Evolutionary conservation across 2,888 invertebrate species (phyloP).

Genomic region (Melanchra persicariae): DNA sequence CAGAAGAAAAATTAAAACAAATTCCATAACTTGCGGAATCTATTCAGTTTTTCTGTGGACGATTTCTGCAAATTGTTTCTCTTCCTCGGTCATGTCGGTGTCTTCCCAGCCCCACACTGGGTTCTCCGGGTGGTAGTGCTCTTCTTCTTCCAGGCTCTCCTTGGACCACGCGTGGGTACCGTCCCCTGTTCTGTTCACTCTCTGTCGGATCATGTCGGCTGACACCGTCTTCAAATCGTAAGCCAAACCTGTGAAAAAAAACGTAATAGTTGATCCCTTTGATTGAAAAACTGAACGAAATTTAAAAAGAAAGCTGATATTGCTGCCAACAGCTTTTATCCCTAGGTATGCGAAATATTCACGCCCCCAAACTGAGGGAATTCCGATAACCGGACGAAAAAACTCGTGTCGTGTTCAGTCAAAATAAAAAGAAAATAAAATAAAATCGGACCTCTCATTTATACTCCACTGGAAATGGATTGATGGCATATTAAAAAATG

Average conservation of each 20-base stretch:
- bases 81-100: slow-evolving; percentile 93
- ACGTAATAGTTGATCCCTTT: not conserved
- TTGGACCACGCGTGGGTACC: slow-evolving; percentile 89
- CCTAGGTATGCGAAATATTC: not conserved
- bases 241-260: slow-evolving; percentile 92
- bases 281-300: not conserved
- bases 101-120: slow-evolving; percentile 96
- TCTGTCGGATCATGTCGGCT: slow-evolving; percentile 92
- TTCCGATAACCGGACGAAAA: not conserved
- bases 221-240: slow-evolving; percentile 96
- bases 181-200: slow-evolving; percentile 94
- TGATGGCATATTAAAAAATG: too few relatives aligned
- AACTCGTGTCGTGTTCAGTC: not conserved
- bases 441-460: too few relatives aligned
- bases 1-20: slow-evolving; percentile 57
- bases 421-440: too few relatives aligned
- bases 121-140: slow-evolving; percentile 89
- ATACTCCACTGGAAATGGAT: not conserved
- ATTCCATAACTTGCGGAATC: slow-evolving; percentile 51
- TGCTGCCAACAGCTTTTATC: not conserved
- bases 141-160: slow-evolving; percentile 77
- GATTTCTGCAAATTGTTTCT: slow-evolving; percentile 90
- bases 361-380: not conserved
- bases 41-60: slow-evolving; percentile 79
- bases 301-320: too few relatives aligned